These are phyloP conservation scores for Musca domestica DNA, from an alignment of 1,140 invertebrate genomes.

Conservation along the genomic window DNA sequence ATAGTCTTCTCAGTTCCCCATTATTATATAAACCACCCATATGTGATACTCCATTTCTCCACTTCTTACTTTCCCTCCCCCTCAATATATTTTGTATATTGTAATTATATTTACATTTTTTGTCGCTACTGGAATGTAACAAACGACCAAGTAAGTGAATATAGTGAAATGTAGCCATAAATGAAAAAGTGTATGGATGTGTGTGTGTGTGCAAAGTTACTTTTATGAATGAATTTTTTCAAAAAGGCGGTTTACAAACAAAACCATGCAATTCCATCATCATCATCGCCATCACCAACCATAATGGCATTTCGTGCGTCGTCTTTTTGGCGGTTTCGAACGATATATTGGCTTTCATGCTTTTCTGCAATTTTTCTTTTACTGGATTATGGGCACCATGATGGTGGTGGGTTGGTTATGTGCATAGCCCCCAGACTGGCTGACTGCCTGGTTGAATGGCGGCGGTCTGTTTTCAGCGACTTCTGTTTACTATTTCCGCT, in stretches of 20 bases:
- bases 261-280: constrained; percentile 14
- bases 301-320: not conserved
- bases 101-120: too few relatives aligned
- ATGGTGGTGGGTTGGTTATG: too few relatives aligned
- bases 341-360: not conserved
- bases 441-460: not conserved
- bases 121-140: too few relatives aligned
- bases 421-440: too few relatives aligned
- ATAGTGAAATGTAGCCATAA: too few relatives aligned
- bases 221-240: constrained; percentile 18
- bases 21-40: too few relatives aligned
- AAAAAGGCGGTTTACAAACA: constrained; percentile 19
- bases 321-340: not conserved
- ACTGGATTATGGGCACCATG: not conserved
- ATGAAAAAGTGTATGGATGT: not conserved
- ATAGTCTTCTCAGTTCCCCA: too few relatives aligned
- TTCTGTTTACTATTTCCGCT: constrained; percentile 14
- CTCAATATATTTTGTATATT: too few relatives aligned
- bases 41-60: too few relatives aligned
- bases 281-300: too few relatives aligned
- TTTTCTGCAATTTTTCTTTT: not conserved
- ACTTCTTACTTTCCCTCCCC: too few relatives aligned
- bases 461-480: not conserved
- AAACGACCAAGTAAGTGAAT: too few relatives aligned
- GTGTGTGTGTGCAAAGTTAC: not conserved